Evolutionary conservation across 2,113 vertebrate genomes (phyloP).

Genomic region (Oophaga pumilio): DNA sequence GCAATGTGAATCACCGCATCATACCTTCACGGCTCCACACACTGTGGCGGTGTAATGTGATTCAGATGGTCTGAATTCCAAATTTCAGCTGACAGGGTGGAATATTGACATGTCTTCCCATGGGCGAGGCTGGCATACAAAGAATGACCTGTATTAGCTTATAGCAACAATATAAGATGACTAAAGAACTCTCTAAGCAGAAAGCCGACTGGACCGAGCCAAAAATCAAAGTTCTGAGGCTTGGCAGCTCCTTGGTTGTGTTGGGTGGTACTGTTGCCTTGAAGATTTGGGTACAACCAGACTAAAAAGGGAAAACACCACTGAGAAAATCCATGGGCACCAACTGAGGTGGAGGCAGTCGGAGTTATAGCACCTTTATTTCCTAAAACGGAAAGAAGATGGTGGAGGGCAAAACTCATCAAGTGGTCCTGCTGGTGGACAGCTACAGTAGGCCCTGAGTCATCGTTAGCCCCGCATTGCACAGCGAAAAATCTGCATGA

Average conservation of each 20-base stretch:
- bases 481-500: too few relatives aligned
- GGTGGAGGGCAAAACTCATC: too few relatives aligned
- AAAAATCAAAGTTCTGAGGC: background rate
- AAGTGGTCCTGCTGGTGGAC: too few relatives aligned
- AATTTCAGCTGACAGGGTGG: slow-evolving; percentile 12
- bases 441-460: too few relatives aligned
- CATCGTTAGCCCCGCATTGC: too few relatives aligned
- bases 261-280: background rate
- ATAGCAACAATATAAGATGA: background rate
- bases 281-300: background rate
- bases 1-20: background rate
- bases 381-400: too few relatives aligned
- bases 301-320: too few relatives aligned
- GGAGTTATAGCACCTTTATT: too few relatives aligned
- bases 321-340: too few relatives aligned
- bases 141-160: background rate
- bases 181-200: background rate
- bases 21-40: slow-evolving; percentile 7
- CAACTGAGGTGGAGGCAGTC: too few relatives aligned
- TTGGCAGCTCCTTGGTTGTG: background rate
- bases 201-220: background rate
- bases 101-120: slow-evolving; percentile 28
- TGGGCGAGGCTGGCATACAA: slow-evolving; percentile 18
- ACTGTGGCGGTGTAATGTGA: background rate
- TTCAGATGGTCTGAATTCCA: slow-evolving; percentile 20